Conservation (phyloP, 2,113 vertebrate genomes). For the Petroica traversi region DNA sequence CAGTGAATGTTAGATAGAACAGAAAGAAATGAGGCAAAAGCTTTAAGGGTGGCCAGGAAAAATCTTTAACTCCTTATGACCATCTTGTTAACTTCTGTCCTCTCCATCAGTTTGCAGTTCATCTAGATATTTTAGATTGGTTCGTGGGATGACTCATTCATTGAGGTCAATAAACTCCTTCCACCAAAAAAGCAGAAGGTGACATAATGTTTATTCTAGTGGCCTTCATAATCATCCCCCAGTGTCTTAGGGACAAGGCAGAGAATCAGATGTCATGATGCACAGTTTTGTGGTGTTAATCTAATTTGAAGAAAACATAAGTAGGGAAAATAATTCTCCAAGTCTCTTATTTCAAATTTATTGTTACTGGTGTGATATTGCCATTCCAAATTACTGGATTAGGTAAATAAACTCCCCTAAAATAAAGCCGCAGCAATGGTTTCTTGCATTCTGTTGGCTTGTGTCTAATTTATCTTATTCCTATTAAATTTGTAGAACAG, state of each 20-base stretch:
- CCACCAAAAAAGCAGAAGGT: background rate
- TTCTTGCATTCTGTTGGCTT: conserved; percentile 39
- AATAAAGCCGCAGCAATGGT: background rate
- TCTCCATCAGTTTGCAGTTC: background rate
- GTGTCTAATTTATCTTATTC: conserved; percentile 17
- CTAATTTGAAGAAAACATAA: background rate
- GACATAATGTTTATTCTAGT: background rate
- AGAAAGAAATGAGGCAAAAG: background rate
- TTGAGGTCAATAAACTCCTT: background rate
- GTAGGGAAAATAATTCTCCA: background rate
- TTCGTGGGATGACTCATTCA: background rate
- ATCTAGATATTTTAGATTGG: background rate
- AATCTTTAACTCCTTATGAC: background rate
- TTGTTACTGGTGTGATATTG: background rate
- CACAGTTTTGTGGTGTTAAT: background rate
- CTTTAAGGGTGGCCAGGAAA: background rate
- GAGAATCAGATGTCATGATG: background rate
- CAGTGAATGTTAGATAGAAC: background rate
- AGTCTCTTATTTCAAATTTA: background rate
- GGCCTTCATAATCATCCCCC: background rate
- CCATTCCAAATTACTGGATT: background rate
- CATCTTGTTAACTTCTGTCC: background rate
- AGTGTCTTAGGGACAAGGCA: background rate
- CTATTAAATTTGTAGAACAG: conserved; percentile 46
- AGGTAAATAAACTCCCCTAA: conserved; percentile 1